These are phyloP conservation scores for Elachura formosa DNA, from an alignment of 2,113 vertebrate species.

Conservation along the genomic window DNA sequence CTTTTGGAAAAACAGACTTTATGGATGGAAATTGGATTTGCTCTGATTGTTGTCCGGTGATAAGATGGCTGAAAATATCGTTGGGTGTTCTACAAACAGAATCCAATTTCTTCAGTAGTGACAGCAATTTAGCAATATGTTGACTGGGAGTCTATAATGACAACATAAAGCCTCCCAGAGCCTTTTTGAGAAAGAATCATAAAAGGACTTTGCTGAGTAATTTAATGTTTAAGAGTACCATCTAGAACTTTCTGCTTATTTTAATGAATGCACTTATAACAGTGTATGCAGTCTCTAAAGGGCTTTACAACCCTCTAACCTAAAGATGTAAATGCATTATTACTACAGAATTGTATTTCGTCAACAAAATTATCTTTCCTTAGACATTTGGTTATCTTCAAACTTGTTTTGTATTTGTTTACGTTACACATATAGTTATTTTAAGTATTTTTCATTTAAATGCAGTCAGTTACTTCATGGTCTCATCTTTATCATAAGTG, in stretches of 20 bases:
- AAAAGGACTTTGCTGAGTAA: background rate
- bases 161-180: background rate
- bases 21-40: conserved; percentile 36
- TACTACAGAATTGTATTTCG: background rate
- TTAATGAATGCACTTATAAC: background rate
- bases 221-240: background rate
- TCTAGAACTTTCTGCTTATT: background rate
- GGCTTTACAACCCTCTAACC: background rate
- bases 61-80: conserved; percentile 45
- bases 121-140: background rate
- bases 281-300: background rate
- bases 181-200: background rate
- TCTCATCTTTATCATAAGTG: background rate
- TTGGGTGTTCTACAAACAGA: conserved; percentile 43
- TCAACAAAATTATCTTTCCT: background rate
- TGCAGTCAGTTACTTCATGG: background rate
- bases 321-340: background rate
- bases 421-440: background rate
- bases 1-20: conserved; percentile 48
- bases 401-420: background rate
- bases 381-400: background rate
- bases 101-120: background rate
- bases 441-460: background rate
- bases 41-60: conserved; percentile 44
- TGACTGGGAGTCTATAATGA: background rate